Base-by-base conservation (phyloP, 92 coral and sea anemone species). In the Blastomussa wellsi region DNA sequence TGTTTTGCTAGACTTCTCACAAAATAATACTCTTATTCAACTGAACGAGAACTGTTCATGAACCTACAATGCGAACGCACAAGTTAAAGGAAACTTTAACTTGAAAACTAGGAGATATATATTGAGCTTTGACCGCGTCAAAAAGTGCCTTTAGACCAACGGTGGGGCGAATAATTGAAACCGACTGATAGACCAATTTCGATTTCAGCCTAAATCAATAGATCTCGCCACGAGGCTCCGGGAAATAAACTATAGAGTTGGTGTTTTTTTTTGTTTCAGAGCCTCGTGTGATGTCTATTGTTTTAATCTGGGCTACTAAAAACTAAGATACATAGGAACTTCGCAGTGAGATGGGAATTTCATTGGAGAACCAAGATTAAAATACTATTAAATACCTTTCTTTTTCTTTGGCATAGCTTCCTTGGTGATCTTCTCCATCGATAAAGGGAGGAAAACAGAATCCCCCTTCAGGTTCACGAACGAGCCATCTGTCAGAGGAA, bases 391-490 rank as follows among this genome's bases (percentile, higher is more conserved):
- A n/a, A 17, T 35, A 70, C 81, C 60, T 32, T 82, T 51, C 67
- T 79, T 81, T n/a, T 81, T 84, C 67, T 84, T 83, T 16, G 67
- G 80, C 16, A 20, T 32, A 73, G 74, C 55, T 57, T 72, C 52
- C 51, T 35, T 79, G 5, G 87, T 70, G 16, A 57, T 86, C 57
- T 84, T 78, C 31, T 90, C 82, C 57, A 85, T 26, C 8, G 96
- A 82, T 39, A 95, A 91, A 13, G 98, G 98, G 52, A 93, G 86
- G 82, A 95, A 95, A 64, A 95, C 90, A 3, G 95, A 87, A 33
- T 93, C 88, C 13, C 87, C 95, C 53, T 72, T 90, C 37, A 95
- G 90, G 73, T 92, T 80, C 1, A 91, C 95, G 74, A 88, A 92
- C 4, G 88, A 70, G 55, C 91, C 92, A 55, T 87, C 89, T 12